Evolutionary conservation across 2,888 invertebrate species (phyloP).

Genomic region (Argyresthia albistria): DNA sequence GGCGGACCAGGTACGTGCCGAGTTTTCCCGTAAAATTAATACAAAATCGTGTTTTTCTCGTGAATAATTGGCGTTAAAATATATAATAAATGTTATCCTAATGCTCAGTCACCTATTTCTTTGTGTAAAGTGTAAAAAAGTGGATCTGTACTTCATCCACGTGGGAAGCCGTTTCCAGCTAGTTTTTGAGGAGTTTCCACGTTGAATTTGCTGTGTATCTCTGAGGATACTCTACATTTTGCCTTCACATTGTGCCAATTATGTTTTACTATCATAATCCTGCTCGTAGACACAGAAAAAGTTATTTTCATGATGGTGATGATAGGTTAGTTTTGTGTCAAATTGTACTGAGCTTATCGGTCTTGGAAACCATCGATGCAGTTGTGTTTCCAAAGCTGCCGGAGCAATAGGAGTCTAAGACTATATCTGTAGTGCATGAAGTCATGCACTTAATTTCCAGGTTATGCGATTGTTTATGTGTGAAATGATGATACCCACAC

Average conservation of each 20-base stretch:
- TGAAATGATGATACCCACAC: conserved; percentile 68
- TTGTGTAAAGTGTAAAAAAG: conserved; percentile 23
- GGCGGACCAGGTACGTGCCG: conserved; percentile 84
- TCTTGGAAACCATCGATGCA: conserved; percentile 3
- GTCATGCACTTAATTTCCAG: not conserved
- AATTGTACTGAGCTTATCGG: conserved; percentile 10
- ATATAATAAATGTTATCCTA: conserved; percentile 10
- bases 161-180: conserved; percentile 25
- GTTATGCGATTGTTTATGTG: not conserved
- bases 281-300: no score
- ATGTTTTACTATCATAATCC: no score
- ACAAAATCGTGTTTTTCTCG: not conserved
- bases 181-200: not conserved
- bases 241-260: no score
- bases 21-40: conserved; percentile 28
- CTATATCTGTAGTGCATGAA: no score
- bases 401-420: no score
- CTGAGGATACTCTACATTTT: no score
- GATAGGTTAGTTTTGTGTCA: conserved; percentile 15
- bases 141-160: conserved; percentile 31
- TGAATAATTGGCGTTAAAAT: not conserved
- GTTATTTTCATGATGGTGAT: not conserved
- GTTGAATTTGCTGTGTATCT: not conserved
- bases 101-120: not conserved
- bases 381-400: no score